These are phyloP conservation scores for Melanchra persicariae DNA, from an alignment of 2,888 invertebrate species.

Conservation along the genomic window DNA sequence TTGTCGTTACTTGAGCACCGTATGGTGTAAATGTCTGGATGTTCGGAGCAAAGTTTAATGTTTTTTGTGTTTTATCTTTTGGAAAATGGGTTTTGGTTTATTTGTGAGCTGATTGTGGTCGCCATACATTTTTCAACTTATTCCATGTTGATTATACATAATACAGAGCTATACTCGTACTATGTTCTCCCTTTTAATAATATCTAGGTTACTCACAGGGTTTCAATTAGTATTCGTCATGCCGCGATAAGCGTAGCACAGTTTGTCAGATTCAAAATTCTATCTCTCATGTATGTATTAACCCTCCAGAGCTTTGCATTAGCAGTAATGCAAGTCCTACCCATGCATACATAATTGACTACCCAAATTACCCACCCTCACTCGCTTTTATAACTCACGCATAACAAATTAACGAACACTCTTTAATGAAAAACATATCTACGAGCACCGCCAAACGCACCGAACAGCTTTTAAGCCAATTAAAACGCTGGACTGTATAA, in stretches of 20 bases:
- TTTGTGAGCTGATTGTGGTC: neutral
- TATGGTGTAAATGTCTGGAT: conserved; percentile 27
- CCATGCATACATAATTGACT: neutral
- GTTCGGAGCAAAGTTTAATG: neutral
- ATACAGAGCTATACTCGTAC: too few relatives aligned
- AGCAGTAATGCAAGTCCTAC: neutral
- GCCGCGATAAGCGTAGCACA: neutral
- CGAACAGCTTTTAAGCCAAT: conserved; percentile 50
- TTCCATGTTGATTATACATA: neutral
- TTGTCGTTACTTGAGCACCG: conserved; percentile 12
- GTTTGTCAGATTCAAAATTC: neutral
- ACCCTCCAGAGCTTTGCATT: neutral
- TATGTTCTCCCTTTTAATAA: neutral
- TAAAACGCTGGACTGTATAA: conserved; percentile 35
- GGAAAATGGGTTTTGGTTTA: neutral
- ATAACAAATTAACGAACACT: conserved; percentile 22
- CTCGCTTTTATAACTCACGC: conserved; percentile 7
- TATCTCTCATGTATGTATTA: neutral
- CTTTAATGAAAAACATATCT: conserved; percentile 18
- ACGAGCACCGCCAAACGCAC: conserved; percentile 10
- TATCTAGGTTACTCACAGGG: neutral
- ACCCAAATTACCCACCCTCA: conserved; percentile 8
- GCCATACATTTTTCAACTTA: neutral
- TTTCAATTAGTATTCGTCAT: neutral
- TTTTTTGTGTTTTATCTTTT: conserved; percentile 21